Evolutionary conservation across 2,113 vertebrate genomes (phyloP).

Genomic region (Cathartes aura): DNA sequence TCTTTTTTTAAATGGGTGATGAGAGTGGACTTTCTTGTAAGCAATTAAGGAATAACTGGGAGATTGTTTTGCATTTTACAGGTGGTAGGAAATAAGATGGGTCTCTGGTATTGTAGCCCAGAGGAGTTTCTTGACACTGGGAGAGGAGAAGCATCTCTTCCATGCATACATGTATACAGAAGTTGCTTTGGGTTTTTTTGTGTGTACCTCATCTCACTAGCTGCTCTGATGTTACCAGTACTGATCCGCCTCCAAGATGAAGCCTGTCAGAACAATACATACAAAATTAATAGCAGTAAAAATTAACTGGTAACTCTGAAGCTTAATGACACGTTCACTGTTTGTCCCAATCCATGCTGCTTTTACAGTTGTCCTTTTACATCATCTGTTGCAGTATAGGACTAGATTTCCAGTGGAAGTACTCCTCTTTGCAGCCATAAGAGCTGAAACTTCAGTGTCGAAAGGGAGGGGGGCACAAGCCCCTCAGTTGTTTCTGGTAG

Average conservation of each 20-base stretch:
- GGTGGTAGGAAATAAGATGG: not conserved
- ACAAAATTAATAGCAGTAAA: not conserved
- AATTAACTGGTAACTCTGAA: not conserved
- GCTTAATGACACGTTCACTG: not conserved
- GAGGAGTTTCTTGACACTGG: not conserved
- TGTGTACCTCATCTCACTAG: not conserved
- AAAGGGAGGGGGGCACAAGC: fast-evolving
- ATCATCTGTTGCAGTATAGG: not conserved
- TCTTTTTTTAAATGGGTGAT: not conserved
- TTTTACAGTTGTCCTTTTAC: not conserved
- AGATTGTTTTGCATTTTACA: not conserved
- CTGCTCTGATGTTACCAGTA: not conserved
- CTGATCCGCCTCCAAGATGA: not conserved
- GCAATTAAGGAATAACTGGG: not conserved
- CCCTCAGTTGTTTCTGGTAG: not conserved
- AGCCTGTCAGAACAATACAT: not conserved
- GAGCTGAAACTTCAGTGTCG: not conserved
- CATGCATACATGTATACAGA: not conserved
- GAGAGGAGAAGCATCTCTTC: not conserved
- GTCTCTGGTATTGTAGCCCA: not conserved
- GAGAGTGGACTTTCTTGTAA: not conserved
- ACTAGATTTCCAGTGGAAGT: not conserved
- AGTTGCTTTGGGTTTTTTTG: not conserved
- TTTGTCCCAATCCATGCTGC: not conserved
- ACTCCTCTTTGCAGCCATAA: not conserved